A percentile compares a stretch with the other conserved stretches of the same genome.
Evolutionary conservation across 2,888 invertebrate species (phyloP).

Genomic region (Cecidostiba fungosa): DNA sequence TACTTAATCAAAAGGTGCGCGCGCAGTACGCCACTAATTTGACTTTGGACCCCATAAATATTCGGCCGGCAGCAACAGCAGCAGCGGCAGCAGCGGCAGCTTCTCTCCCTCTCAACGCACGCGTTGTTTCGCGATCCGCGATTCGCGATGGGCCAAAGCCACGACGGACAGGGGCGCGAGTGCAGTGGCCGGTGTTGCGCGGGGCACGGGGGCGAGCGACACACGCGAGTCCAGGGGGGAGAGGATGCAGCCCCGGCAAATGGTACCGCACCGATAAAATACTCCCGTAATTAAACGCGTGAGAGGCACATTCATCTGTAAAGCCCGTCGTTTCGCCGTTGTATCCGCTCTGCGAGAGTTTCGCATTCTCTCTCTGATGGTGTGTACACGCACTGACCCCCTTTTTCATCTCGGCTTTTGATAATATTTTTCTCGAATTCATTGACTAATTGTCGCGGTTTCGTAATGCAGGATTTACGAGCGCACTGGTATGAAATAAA

Average conservation of each 20-base stretch:
- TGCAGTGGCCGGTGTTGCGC: conserved; percentile 67
- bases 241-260: conserved; percentile 73
- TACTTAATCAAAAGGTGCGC: conserved; percentile 80
- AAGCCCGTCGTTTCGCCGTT: conserved; percentile 60
- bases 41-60: conserved; percentile 80
- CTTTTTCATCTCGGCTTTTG: conserved; percentile 29
- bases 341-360: background rate
- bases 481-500: background rate
- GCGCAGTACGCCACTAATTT: conserved; percentile 80
- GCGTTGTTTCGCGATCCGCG: conserved; percentile 60
- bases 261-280: conserved; percentile 78
- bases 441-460: conserved; percentile 38
- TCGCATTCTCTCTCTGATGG: background rate
- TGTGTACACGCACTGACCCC: conserved; percentile 29
- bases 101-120: conserved; percentile 33
- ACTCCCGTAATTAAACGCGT: conserved; percentile 79
- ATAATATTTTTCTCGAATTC: conserved; percentile 41
- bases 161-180: conserved; percentile 42
- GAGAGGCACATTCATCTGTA: conserved; percentile 74
- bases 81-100: conserved; percentile 61
- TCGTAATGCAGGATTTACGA: conserved; percentile 2
- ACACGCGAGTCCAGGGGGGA: conserved; percentile 62
- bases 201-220: conserved; percentile 29
- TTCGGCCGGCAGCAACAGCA: conserved; percentile 69
- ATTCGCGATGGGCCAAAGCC: conserved; percentile 63